Conservation (phyloP, 92 coral and sea anemone genomes). For the Actinostola sp. region DNA sequence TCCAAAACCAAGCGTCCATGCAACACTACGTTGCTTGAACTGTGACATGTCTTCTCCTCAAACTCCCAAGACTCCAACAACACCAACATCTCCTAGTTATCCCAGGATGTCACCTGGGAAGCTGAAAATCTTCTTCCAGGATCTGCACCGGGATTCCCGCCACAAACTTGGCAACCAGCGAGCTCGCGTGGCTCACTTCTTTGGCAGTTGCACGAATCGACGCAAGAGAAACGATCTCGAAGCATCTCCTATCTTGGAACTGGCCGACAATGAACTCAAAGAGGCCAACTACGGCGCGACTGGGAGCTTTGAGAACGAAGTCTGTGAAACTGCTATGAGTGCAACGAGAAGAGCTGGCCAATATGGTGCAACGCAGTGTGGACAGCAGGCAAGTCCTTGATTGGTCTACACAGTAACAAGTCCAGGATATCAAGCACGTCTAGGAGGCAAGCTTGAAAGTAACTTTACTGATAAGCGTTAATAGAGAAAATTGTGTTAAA, state of each 20-base stretch:
- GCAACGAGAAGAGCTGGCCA: conserved; percentile 23
- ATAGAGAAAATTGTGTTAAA: background rate
- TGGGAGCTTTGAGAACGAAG: background rate
- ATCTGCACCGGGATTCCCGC: conserved; percentile 64
- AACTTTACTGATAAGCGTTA: background rate
- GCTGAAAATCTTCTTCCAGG: conserved; percentile 64
- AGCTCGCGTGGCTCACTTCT: conserved; percentile 44
- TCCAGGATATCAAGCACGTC: too few species aligned
- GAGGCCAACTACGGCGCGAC: conserved; percentile 53
- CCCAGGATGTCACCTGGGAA: conserved; percentile 57
- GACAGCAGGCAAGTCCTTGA: conserved; percentile 13
- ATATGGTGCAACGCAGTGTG: background rate
- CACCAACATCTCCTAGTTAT: conserved; percentile 28
- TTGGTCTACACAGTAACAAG: too few species aligned
- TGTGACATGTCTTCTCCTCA: conserved; percentile 17
- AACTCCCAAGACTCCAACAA: conserved; percentile 25
- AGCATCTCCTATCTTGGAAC: conserved; percentile 53
- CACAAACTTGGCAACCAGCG: conserved; percentile 55
- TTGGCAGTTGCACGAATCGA: conserved; percentile 52
- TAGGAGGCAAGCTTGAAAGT: background rate
- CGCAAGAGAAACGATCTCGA: conserved; percentile 39
- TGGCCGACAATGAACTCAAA: conserved; percentile 51
- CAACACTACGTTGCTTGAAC: background rate
- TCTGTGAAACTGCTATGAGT: conserved; percentile 21
- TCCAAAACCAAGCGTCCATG: background rate